Conservation (phyloP, 2,888 invertebrate genomes). For the Harmothoe impar region DNA sequence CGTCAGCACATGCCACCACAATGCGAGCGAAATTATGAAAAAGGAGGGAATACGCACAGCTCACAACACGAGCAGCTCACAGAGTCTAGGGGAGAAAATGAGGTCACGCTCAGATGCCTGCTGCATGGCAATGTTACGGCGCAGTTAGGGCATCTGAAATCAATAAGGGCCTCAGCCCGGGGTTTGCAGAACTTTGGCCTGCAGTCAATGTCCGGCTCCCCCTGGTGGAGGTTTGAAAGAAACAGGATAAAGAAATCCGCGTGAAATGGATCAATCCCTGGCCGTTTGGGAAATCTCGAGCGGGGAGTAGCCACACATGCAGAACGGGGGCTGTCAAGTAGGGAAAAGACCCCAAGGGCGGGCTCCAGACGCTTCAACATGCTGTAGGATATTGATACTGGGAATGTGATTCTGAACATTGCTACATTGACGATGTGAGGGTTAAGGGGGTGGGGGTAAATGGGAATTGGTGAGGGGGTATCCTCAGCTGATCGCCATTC, state of each 20-base stretch:
- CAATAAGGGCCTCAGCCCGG: not conserved
- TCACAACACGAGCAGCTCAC: not conserved
- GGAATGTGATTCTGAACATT: not conserved
- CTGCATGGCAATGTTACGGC: not conserved
- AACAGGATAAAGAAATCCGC: constrained; percentile 29
- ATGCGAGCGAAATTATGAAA: constrained; percentile 5
- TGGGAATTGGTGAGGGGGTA: not conserved
- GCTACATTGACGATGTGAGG: not conserved
- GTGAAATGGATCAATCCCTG: constrained; percentile 29
- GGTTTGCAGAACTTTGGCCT: constrained; percentile 1
- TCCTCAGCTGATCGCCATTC: not conserved
- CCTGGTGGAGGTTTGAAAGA: constrained; percentile 13
- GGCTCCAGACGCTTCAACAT: constrained; percentile 16
- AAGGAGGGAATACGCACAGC: not conserved
- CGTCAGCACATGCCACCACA: constrained; percentile 5
- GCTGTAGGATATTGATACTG: constrained; percentile 6
- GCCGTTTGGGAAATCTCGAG: constrained; percentile 21
- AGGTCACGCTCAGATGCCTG: not conserved
- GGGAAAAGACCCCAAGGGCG: not conserved
- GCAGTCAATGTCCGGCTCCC: constrained; percentile 11
- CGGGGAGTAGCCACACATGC: constrained; percentile 25
- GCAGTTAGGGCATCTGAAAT: constrained; percentile 24
- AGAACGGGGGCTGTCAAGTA: constrained; percentile 29
- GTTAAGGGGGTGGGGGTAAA: not conserved
- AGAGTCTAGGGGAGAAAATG: not conserved